Base-by-base conservation (phyloP, 2,797 vertebrate genomes). In the Mormyrus proboscirostris region DNA sequence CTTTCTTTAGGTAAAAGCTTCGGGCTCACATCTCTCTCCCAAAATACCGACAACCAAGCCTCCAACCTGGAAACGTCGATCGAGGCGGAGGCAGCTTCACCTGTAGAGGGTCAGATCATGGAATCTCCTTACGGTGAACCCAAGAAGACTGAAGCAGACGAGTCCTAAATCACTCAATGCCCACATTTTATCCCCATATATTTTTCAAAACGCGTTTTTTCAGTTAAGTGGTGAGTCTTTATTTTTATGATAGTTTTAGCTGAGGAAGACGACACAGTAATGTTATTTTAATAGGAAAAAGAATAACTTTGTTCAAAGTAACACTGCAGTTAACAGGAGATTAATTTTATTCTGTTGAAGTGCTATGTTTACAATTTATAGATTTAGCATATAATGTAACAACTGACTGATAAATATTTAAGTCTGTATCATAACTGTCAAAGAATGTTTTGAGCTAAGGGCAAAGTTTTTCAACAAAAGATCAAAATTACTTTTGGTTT, bases 1-100 rank as follows among this genome's bases (percentile, higher is more conserved):
- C 82, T 96, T 85, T 94, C 95, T 12, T 92, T 95, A 0, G 95
- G 96, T 85, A 96, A 96, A 90, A 91, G 91, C 47, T 91, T 91
- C 0, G 94, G 95, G 65, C 93, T 95, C 33, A 95, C 95, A 51
- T 91, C 95, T 4, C 88, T 92, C 0, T 89, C 92, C 33, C 93
- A 92, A 16, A 89, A 93, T 88, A 92, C 92, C 57, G 95, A 95
- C 93, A 38, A 7, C 38, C 55, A 49, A 38, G 88, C 93, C 90
- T 88, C 94, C 85, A 91, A 95, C 88, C 94, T 93, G 93, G 92
- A 93, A 92, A 92, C 91, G 89, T 92, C 94, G 62, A 92, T 14
- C 51, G 95, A 94, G 57, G 91, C 90, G 0, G 95, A 94, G 87
- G n/a, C 86, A 1, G 89, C 92, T 89, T 95, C 94, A 92, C 92